Evolutionary conservation across 1,140 invertebrate genomes (phyloP).

Genomic region (Drosophila sechellia): DNA sequence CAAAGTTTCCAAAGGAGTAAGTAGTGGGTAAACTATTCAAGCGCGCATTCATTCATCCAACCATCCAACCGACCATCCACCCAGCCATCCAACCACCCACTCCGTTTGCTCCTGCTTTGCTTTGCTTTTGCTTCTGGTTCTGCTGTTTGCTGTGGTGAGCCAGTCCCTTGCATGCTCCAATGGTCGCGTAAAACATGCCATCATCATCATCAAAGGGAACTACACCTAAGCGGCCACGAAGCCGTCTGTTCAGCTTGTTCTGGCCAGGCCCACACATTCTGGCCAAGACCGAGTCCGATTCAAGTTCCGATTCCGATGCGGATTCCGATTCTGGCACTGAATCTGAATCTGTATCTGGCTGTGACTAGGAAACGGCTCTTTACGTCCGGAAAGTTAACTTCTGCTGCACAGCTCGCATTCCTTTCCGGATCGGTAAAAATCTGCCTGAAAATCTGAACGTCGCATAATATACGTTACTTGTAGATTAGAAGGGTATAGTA

Average conservation of each 20-base stretch:
- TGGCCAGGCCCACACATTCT: constrained; percentile 7
- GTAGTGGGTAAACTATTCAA: constrained; percentile 67
- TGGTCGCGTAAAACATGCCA: constrained; percentile 78
- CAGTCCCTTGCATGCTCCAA: constrained; percentile 77
- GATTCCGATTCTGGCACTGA: constrained; percentile 1
- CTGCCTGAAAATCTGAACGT: too few species aligned
- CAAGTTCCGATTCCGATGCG: neutral
- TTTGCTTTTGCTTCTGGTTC: neutral
- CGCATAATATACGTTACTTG: too few species aligned
- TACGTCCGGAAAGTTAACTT: constrained; percentile 20
- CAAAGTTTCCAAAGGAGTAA: constrained; percentile 5
- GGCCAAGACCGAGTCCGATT: neutral
- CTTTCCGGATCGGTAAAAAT: constrained; percentile 34
- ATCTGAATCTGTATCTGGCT: constrained; percentile 7
- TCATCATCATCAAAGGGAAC: constrained; percentile 78
- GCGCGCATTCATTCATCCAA: constrained; percentile 68
- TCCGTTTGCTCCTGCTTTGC: constrained; percentile 9
- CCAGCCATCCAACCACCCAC: constrained; percentile 7
- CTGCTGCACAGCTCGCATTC: constrained; percentile 25
- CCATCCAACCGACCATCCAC: constrained; percentile 47
- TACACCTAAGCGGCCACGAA: constrained; percentile 81
- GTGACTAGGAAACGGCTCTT: constrained; percentile 31
- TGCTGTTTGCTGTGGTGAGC: constrained; percentile 61
- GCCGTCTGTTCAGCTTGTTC: constrained; percentile 54
- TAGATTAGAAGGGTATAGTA: too few species aligned